Percentiles rank a stretch among this genome's conserved stretches.
These are phyloP conservation scores for Muscicapa striata DNA, from an alignment of 2,797 vertebrate species.

Conservation along the genomic window DNA sequence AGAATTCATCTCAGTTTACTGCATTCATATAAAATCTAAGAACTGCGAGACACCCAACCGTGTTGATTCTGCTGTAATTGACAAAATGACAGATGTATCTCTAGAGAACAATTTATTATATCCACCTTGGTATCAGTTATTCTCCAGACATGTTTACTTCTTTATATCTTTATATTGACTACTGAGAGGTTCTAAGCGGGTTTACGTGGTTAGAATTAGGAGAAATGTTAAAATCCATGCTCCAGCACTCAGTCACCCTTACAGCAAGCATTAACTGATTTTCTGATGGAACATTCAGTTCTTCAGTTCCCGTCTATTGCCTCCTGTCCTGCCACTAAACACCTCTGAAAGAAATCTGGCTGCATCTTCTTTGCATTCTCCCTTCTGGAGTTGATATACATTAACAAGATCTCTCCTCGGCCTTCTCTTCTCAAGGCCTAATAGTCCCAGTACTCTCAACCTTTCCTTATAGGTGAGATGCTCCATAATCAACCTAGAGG, in stretches of 20 bases:
- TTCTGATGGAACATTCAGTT: not conserved
- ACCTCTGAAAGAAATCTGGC: not conserved
- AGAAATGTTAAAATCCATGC: not conserved
- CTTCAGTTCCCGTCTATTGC: not conserved
- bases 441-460: not conserved
- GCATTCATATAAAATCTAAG: not conserved
- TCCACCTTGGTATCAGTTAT: not conserved
- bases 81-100: not conserved
- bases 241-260: not conserved
- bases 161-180: not conserved
- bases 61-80: not conserved
- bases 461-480: not conserved
- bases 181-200: not conserved
- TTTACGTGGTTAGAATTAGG: not conserved
- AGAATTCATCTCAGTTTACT: not conserved
- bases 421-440: not conserved
- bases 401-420: not conserved
- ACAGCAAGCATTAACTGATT: not conserved
- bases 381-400: not conserved
- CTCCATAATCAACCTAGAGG: not conserved
- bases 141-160: not conserved
- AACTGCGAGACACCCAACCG: not conserved
- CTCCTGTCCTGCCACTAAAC: not conserved
- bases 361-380: not conserved
- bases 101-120: not conserved